phyloP scores from a whole-genome alignment of 2,888 invertebrate species.

The Phyllotreta striolata region DNA sequence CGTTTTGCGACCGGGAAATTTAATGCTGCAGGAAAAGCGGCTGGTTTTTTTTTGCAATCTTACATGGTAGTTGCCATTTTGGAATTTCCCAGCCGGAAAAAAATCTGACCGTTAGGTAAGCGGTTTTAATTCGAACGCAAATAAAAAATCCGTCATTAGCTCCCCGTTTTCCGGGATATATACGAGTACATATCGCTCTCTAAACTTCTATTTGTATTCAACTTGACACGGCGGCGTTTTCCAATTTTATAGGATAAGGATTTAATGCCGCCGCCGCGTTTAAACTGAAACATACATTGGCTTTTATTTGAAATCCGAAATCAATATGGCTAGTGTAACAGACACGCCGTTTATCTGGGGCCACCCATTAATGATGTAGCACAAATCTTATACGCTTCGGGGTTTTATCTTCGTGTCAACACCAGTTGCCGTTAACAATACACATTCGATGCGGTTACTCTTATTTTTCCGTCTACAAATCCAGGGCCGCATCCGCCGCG shows the following conservation, averaged over 20 bases:
- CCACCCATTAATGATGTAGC: slow-evolving; percentile 57
- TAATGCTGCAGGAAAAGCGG: too few species aligned
- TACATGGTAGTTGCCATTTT: too few species aligned
- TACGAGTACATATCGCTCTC: not conserved
- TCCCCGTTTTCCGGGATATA: too few species aligned
- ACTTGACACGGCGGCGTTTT: slow-evolving; percentile 30
- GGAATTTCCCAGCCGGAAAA: too few species aligned
- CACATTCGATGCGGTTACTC: slow-evolving; percentile 47
- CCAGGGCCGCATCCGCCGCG: slow-evolving; percentile 2
- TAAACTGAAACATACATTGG: slow-evolving; percentile 37
- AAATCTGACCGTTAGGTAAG: too few species aligned
- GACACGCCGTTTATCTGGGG: slow-evolving; percentile 57
- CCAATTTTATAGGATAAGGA: slow-evolving; percentile 34
- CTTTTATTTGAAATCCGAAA: slow-evolving; percentile 49
- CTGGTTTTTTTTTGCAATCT: too few species aligned
- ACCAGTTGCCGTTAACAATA: slow-evolving; percentile 59
- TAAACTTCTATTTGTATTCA: slow-evolving; percentile 23
- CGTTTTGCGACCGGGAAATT: slow-evolving; percentile 7
- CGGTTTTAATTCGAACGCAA: too few species aligned
- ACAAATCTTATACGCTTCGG: slow-evolving; percentile 56
- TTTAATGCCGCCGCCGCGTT: slow-evolving; percentile 32
- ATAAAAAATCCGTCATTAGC: too few species aligned
- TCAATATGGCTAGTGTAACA: slow-evolving; percentile 55
- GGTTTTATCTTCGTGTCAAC: slow-evolving; percentile 60
- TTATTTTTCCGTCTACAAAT: slow-evolving; percentile 35